Evolutionary conservation across 1,140 invertebrate genomes (phyloP), one percentile per base, ranked within the genome.

Genomic region (Dermatophagoides farinae): DNA sequence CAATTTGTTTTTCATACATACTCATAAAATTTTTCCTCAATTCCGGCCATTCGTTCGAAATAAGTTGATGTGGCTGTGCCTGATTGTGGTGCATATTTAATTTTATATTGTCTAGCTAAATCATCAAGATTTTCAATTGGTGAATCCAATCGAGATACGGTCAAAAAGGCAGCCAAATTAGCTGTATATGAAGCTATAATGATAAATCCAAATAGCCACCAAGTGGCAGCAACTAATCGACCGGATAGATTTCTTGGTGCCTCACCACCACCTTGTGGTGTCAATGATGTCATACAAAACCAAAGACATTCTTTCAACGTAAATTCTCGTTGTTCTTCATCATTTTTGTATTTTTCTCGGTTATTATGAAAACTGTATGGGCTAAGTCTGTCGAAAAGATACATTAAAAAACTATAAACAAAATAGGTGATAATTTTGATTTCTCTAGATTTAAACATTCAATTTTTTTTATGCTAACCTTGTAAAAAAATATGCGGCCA

Each of bases 251-350:
- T 91, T 69, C 90, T 89, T 0, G 93, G 93, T 0, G 92, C 92
- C 72, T 98, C 92, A 0, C 92, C 92, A 4, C 89, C 89, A 0
- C 88, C 80, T 76, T 96, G 91, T 0, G 91, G 91, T 0, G 91
- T 97, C 9, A 97, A 70, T 0, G 90, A 96, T 22, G 91, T 97
- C 89, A 97, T 96, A 68, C 92, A 97, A 71, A 97, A 98, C 92
- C 93, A 97, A 0, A 97, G 75, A 69, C 89, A 93, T 73, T 97
- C 92, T 68, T 95, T 95, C 1, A 97, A 73, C 22, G 84, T 91
- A 66, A 98, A 98, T 67, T 92, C 86, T 16, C 92, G 74, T 68
- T 95, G 93, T 70, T 96, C 91, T 60, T 90, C 85, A n/a, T 70
- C 89, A 65, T 91, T 82, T 70, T 85, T 85, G 69, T 91, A 93